Conservation (phyloP, 2,797 vertebrate genomes). For the Champsocephalus esox region DNA sequence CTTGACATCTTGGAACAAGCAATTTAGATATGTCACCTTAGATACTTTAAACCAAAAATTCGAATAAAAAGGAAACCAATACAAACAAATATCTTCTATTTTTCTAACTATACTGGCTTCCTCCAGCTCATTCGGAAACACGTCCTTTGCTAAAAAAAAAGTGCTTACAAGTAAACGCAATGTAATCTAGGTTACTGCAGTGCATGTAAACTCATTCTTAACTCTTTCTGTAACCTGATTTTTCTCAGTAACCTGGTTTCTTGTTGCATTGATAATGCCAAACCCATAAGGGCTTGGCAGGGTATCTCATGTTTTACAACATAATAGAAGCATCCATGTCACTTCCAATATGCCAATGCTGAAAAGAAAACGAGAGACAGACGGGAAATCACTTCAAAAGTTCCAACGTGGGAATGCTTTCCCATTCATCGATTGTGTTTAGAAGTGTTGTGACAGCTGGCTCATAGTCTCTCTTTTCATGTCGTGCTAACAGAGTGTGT, state of each 20-base stretch:
- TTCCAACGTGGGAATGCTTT: slow-evolving; percentile 14
- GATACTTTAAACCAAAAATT: no score
- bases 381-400: slow-evolving; percentile 9
- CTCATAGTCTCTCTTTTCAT: slow-evolving; percentile 39
- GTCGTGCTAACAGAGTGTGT: slow-evolving; percentile 19
- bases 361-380: neutral
- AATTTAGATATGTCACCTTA: neutral
- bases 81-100: neutral
- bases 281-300: slow-evolving; percentile 6
- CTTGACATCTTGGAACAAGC: neutral
- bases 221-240: slow-evolving; percentile 22
- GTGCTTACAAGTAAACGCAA: neutral
- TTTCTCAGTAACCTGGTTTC: slow-evolving; percentile 26
- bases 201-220: neutral
- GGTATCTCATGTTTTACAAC: neutral
- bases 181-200: slow-evolving; percentile 4
- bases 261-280: neutral
- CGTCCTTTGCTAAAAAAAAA: no score
- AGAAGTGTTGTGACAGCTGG: slow-evolving; percentile 51
- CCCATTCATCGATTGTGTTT: slow-evolving; percentile 29
- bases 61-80: neutral
- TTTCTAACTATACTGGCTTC: neutral
- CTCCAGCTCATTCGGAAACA: neutral
- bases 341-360: slow-evolving; percentile 17
- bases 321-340: slow-evolving; percentile 21